A percentile compares a stretch with the other conserved stretches of the same genome.
Conservation (phyloP, 2,797 vertebrate species). For the Silurus lanzhouensis region DNA sequence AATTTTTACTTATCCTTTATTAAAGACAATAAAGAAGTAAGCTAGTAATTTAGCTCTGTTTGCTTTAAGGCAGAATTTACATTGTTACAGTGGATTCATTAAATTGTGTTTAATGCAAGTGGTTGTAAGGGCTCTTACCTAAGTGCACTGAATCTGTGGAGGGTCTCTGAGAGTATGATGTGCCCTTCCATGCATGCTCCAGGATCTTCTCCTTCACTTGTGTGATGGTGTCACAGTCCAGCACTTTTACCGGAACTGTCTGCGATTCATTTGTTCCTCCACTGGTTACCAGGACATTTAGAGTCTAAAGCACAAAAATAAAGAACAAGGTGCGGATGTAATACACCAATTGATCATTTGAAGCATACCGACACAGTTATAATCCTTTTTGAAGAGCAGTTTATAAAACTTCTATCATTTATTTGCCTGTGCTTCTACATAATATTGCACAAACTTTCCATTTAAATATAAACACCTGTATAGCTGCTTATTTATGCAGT, state of each 20-base stretch:
- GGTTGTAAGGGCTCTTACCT: constrained; percentile 73
- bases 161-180: constrained; percentile 87
- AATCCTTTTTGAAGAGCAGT: neutral
- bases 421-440: neutral
- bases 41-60: neutral
- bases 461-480: no score
- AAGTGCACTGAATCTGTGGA: constrained; percentile 88
- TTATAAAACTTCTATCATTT: neutral
- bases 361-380: neutral
- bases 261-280: constrained; percentile 79
- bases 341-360: neutral
- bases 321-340: neutral
- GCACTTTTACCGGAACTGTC: constrained; percentile 84
- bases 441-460: no score
- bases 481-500: no score
- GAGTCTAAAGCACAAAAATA: constrained; percentile 72
- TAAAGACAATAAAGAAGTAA: neutral
- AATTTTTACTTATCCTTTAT: neutral
- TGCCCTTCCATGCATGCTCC: constrained; percentile 92
- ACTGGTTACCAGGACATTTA: constrained; percentile 86
- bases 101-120: neutral
- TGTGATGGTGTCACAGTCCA: constrained; percentile 94
- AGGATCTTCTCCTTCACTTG: constrained; percentile 98
- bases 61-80: neutral
- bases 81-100: neutral